phyloP scores from a whole-genome alignment of 2,113 vertebrate species.

The Ameiurus melas region DNA sequence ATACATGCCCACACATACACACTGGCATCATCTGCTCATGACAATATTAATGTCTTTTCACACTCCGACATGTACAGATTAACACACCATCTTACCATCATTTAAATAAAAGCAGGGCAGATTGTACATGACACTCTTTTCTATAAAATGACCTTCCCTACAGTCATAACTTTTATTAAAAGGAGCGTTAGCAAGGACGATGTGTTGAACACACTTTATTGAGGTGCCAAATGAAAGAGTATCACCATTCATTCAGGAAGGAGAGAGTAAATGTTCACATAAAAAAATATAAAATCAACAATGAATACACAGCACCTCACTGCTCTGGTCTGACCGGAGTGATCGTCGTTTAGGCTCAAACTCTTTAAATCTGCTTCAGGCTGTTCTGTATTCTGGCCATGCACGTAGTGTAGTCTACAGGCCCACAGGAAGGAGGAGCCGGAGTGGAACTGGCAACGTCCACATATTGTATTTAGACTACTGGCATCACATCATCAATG shows the following conservation, averaged over 20 bases:
- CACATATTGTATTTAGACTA: slow-evolving; percentile 69
- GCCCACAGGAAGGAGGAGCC: slow-evolving; percentile 43
- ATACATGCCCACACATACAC: neutral
- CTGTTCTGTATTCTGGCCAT: slow-evolving; percentile 59
- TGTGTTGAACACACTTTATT: slow-evolving; percentile 75
- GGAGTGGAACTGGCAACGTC: slow-evolving; percentile 67
- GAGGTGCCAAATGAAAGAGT: slow-evolving; percentile 74
- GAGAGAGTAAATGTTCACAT: slow-evolving; percentile 72
- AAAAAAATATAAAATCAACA: slow-evolving; percentile 80
- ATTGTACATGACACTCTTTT: too few relatives aligned
- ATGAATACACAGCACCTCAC: slow-evolving; percentile 59
- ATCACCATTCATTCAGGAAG: slow-evolving; percentile 67
- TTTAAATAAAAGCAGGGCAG: neutral
- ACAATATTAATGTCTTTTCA: neutral
- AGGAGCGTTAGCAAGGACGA: neutral
- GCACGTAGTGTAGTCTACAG: slow-evolving; percentile 66
- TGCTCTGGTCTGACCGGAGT: slow-evolving; percentile 40
- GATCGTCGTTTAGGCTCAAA: slow-evolving; percentile 45
- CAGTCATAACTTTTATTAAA: neutral
- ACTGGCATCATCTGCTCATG: neutral
- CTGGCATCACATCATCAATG: slow-evolving; percentile 29
- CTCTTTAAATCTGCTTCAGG: slow-evolving; percentile 54
- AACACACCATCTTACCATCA: neutral
- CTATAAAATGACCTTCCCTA: neutral
- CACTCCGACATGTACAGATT: neutral